Evolutionary conservation across 2,888 invertebrate genomes (phyloP), one percentile per base, ranked within the genome.

Genomic region (Drosophila subquinaria): DNA sequence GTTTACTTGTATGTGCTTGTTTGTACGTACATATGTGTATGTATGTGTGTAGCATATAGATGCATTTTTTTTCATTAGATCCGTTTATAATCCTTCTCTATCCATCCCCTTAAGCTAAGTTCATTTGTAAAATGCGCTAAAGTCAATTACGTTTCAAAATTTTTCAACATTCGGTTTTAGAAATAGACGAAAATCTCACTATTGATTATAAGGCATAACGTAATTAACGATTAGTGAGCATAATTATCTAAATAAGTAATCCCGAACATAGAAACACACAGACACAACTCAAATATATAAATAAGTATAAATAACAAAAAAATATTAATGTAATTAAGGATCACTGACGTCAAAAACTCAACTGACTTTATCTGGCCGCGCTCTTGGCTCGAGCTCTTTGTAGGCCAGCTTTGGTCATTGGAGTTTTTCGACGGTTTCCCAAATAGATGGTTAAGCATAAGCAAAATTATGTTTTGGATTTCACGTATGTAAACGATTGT

Each of bases 401-500:
- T 20, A 15, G 36, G 51, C 23, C 43, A 35, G 40, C 23, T 20
- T 30, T 10, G 15, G 75, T 51, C 48, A 48, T 4, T 52, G n/a
- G 20, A 50, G 63, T 27, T 64, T 65, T 64, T 15, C 35, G 2
- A 33, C 20, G 10, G 35, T 36, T 45, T 57, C 15, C 10, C 17
- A 20, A 53, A 5, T 27, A 56, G 30, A 48, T 50, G 33, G 20
- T 48, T 40, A 48, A 47, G 9, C 33, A 13, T 5, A 11, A 61
- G 38, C 11, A 56, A 62, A 76, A 75, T 70, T 79, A 79, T 79
- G 81, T 81, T 81, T 81, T 81, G 81, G 81, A 81, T 81, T 79
- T 80, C 69, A 52, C n/a, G 48, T 45, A 53, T 43, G 23, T 10
- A n/a, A n/a, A 53, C n/a, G 43, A 35, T 45, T 45, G 56, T 42